Base-by-base conservation (phyloP, 2,888 invertebrate species). In the Amitus sp. region DNA sequence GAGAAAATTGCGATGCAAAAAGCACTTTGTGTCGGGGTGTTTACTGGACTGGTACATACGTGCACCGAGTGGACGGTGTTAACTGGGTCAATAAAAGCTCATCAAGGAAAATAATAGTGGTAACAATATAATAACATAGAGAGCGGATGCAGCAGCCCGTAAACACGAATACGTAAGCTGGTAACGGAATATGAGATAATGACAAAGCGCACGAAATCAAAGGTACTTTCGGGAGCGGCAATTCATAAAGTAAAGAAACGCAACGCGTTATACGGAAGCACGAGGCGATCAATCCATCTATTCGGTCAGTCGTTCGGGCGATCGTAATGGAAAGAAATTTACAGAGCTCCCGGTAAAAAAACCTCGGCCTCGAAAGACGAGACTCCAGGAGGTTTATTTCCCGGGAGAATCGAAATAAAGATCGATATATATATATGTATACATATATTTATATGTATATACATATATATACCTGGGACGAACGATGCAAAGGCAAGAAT, bases 251-350 rank as follows among this genome's bases (percentile, higher is more conserved):
- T 18, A 43, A 57, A 57, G 19, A 30, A 60, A 62, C 62, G 64
- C 57, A 62, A 64, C 59, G 64, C 62, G 64, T 62, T 49, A 62
- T 65, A 62, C 60, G 65, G 65, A 69, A 73, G 72, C 71, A 73
- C 70, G 71, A 70, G 70, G 73, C 67, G 70, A 70, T 76, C 70
- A 72, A 70, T 75, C 73, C 73, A 78, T 75, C 73, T 72, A 76
- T 75, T 73, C 56, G 69, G 68, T 73, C 74, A 63, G 67, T 72
- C 61, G 69, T 71, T 69, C 67, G 61, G 55, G 56, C 54, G 57
- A 61, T 64, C 47, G 56, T 64, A 66, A 61, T 66, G 27, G 12
- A 43, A 23, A 23, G 10, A 66, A 63, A 34, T n/a, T n/a, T n/a
- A n/a, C n/a, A n/a, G n/a, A n/a, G n/a, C n/a, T n/a, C n/a, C n/a